Evolutionary conservation across 1,140 invertebrate species (phyloP), one percentile per base, ranked within the genome.

Genomic region (Elymnias hypermnestra): DNA sequence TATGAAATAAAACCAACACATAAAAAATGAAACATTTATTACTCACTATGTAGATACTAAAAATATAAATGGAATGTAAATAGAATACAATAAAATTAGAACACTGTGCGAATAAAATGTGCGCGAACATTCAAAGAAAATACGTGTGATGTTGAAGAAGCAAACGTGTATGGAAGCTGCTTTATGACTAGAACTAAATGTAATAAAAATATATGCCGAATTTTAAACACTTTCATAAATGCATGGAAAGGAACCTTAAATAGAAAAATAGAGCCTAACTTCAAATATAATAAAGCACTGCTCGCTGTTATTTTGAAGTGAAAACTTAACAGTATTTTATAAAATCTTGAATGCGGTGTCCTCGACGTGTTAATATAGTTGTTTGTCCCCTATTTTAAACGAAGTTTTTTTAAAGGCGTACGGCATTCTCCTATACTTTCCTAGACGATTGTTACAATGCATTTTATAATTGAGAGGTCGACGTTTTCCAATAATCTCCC

Each of bases 111-210:
- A 62, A 59, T 57, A 63, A 63, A 69, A 63, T 47, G 60, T 71
- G 64, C 40, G 37, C 41, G 36, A 49, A 47, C 14, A 48, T 53
- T 47, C 49, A 36, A 57, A 51, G 48, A 37, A 7, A 47, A 33
- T 48, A 2, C n/a, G 53, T 75, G 72, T 75, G 72, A 72, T 74
- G 71, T 57, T 56, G 39, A 45, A 59, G 45, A 44, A 26, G 40
- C 31, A 33, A 50, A 45, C 42, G 36, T 57, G 57, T 53, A 39
- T 67, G 69, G 72, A 79, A 77, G 75, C 56, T 53, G 53, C 52
- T 48, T 48, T 53, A 49, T 77, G 75, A 79, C 73, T 79, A 79
- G 75, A 79, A 63, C 63, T 72, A 76, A 62, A 56, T 49, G 57
- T 59, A 39, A n/a, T 43, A 28, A 25, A 19, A 19, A n/a, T n/a